These are phyloP conservation scores for Cryptotermes secundus DNA, from an alignment of 1,140 invertebrate species.

Conservation along the genomic window DNA sequence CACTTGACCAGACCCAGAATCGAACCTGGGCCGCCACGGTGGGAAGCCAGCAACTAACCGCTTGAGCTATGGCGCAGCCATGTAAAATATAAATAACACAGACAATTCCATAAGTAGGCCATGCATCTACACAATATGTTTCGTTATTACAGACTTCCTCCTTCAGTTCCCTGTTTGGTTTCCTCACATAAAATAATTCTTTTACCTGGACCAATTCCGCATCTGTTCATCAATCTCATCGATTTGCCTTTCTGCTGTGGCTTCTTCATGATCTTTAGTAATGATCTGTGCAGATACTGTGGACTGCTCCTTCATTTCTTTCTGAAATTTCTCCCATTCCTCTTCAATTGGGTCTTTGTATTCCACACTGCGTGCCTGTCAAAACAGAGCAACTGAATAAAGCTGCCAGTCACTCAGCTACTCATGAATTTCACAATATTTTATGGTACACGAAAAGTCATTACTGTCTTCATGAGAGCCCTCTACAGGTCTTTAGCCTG, in stretches of 20 bases:
- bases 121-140: neutral
- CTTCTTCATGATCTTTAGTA: constrained; percentile 88
- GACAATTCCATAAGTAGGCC: neutral
- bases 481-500: too few species aligned
- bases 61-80: too few species aligned
- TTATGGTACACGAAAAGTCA: too few species aligned
- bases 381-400: neutral
- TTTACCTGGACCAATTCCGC: constrained; percentile 72
- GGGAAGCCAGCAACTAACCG: too few species aligned
- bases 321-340: constrained; percentile 92
- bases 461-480: too few species aligned
- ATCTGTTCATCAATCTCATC: constrained; percentile 95
- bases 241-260: constrained; percentile 82
- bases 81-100: constrained; percentile 39
- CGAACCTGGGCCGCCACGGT: too few species aligned
- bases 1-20: too few species aligned
- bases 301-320: constrained; percentile 86
- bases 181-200: constrained; percentile 10
- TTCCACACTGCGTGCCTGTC: constrained; percentile 77
- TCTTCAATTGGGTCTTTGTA: constrained; percentile 90
- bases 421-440: too few species aligned
- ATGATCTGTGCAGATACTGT: constrained; percentile 83
- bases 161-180: too few species aligned
- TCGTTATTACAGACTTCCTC: too few species aligned
- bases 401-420: too few species aligned